phyloP scores from a whole-genome alignment of 2,113 vertebrate genomes.

The Sylvia atricapilla region DNA sequence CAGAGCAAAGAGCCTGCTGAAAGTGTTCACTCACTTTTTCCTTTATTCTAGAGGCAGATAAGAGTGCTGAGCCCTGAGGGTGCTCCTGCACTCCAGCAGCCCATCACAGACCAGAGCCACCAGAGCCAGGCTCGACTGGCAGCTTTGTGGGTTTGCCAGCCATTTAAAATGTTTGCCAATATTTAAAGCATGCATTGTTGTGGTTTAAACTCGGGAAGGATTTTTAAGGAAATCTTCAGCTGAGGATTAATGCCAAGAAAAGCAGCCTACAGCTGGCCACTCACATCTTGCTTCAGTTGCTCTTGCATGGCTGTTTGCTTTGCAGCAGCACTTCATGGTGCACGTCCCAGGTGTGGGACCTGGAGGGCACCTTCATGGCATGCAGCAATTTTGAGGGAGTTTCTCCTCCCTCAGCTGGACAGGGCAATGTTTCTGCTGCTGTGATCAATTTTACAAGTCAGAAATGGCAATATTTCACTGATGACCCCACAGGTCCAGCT shows the following conservation, averaged over 20 bases:
- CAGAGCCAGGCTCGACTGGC: neutral
- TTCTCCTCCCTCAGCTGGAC: neutral
- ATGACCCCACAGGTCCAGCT: neutral
- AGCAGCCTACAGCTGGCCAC: neutral
- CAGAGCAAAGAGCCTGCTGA: neutral
- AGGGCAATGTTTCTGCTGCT: neutral
- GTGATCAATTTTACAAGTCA: neutral
- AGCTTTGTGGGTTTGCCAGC: neutral
- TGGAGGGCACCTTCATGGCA: neutral
- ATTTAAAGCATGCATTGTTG: neutral
- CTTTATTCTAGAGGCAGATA: neutral
- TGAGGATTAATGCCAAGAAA: neutral
- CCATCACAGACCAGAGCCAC: accelerated
- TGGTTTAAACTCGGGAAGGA: neutral
- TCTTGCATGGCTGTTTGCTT: neutral
- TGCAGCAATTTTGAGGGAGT: neutral
- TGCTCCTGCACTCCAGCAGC: neutral
- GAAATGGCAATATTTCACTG: neutral
- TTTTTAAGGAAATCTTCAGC: neutral
- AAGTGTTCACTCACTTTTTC: neutral
- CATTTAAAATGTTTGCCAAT: neutral
- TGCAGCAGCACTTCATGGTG: neutral
- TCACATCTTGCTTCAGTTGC: neutral
- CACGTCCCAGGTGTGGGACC: accelerated
- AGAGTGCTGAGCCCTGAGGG: neutral